These are phyloP conservation scores for Vidua chalybeata DNA, from an alignment of 2,113 vertebrate species.

Conservation along the genomic window DNA sequence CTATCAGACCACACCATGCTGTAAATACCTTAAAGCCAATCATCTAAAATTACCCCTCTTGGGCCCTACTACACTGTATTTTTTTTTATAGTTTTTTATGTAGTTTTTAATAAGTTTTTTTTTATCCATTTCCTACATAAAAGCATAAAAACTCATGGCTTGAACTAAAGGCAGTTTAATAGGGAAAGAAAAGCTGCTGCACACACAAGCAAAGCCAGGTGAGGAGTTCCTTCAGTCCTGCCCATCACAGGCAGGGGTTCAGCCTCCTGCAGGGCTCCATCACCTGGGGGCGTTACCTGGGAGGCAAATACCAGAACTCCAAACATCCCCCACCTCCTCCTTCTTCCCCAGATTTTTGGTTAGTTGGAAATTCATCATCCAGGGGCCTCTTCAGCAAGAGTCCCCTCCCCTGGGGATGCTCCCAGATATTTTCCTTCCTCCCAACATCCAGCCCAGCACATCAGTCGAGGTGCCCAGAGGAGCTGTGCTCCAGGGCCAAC, in stretches of 20 bases:
- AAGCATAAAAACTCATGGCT: neutral
- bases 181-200: neutral
- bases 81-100: no score
- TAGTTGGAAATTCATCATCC: neutral
- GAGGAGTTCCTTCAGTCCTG: neutral
- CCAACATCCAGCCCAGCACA: neutral
- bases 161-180: neutral
- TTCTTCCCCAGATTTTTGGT: neutral
- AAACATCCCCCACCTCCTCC: neutral
- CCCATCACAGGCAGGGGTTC: neutral
- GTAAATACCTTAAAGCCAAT: no score
- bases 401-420: neutral
- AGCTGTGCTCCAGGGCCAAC: neutral
- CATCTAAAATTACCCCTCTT: no score
- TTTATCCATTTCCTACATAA: no score
- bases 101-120: no score
- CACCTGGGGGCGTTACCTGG: rapidly evolving
- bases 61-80: no score
- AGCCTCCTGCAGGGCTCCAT: neutral
- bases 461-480: rapidly evolving
- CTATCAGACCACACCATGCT: no score
- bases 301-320: neutral
- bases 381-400: no score
- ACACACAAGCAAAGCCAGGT: neutral
- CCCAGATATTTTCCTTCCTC: neutral